phyloP scores from a whole-genome alignment of 2,888 invertebrate species.

The Leptinotarsa rubiginosa region DNA sequence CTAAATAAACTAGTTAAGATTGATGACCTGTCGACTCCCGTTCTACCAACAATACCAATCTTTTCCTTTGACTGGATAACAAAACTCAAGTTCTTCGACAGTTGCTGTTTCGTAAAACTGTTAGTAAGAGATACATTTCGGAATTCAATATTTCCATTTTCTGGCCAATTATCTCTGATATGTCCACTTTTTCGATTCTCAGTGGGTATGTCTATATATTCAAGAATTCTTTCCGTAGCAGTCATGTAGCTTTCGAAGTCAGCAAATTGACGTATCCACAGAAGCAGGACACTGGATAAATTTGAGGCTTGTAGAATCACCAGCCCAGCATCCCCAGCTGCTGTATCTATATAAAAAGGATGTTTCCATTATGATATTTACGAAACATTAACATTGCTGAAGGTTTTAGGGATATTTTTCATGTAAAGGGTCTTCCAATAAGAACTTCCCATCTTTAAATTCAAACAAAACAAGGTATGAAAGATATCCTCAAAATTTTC shows the following conservation, averaged over 20 bases:
- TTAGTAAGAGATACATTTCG: slow-evolving; percentile 78
- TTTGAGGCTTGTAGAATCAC: slow-evolving; percentile 67
- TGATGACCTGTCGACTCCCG: slow-evolving; percentile 88
- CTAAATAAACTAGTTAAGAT: slow-evolving; percentile 72
- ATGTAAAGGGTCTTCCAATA: no score
- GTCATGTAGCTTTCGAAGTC: slow-evolving; percentile 86
- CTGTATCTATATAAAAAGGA: slow-evolving; percentile 20
- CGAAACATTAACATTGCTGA: neutral
- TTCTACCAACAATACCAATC: slow-evolving; percentile 84
- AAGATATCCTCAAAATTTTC: no score
- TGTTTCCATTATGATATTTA: neutral
- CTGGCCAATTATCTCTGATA: slow-evolving; percentile 77
- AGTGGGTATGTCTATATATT: slow-evolving; percentile 66
- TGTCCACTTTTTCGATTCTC: slow-evolving; percentile 64
- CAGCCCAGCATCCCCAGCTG: slow-evolving; percentile 66
- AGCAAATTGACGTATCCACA: slow-evolving; percentile 83
- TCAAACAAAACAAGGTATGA: no score
- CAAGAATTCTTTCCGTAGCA: slow-evolving; percentile 83
- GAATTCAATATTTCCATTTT: slow-evolving; percentile 73
- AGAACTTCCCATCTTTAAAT: no score
- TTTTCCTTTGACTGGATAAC: slow-evolving; percentile 76
- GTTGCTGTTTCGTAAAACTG: slow-evolving; percentile 71
- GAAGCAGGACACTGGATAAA: slow-evolving; percentile 75
- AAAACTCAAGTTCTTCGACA: slow-evolving; percentile 79
- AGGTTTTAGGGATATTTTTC: no score